A percentile compares a stretch with the other conserved stretches of the same genome.
Evolutionary conservation across 30 jellyfish, hydroid and myxozoan species (phyloP).

Genomic region (Pelagia noctiluca): DNA sequence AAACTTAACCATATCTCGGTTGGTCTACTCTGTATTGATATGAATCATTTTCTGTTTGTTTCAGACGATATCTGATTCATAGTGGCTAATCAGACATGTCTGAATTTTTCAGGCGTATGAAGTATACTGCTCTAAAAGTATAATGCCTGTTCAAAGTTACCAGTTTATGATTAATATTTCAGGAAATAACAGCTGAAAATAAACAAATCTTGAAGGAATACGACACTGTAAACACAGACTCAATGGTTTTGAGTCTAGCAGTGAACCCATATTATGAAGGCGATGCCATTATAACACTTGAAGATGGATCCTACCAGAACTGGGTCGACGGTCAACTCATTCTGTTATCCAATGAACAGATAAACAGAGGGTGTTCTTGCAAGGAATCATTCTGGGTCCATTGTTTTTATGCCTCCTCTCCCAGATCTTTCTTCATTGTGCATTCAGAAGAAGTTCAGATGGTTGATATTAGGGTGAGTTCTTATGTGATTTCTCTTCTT

Average conservation of each 20-base stretch:
- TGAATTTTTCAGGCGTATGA: no score
- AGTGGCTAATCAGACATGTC: no score
- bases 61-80: no score
- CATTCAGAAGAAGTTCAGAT: constrained; percentile 41
- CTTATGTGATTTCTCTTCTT: not conserved
- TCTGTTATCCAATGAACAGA: not conserved
- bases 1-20: no score
- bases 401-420: constrained; percentile 42
- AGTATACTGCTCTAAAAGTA: no score
- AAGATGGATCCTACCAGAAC: constrained; percentile 28
- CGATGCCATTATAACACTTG: constrained; percentile 49
- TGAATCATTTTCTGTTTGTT: no score
- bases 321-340: constrained; percentile 53
- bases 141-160: no score
- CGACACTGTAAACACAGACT: constrained; percentile 15
- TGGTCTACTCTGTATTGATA: no score
- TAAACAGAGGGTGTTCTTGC: constrained; percentile 17
- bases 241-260: constrained; percentile 41
- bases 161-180: no score
- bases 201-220: not conserved
- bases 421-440: constrained; percentile 35
- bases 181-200: not conserved
- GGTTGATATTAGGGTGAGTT: constrained; percentile 60
- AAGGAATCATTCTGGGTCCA: constrained; percentile 47
- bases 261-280: constrained; percentile 49